Conservation (phyloP, 2,888 invertebrate species). For the Leptodirus hochenwartii region DNA sequence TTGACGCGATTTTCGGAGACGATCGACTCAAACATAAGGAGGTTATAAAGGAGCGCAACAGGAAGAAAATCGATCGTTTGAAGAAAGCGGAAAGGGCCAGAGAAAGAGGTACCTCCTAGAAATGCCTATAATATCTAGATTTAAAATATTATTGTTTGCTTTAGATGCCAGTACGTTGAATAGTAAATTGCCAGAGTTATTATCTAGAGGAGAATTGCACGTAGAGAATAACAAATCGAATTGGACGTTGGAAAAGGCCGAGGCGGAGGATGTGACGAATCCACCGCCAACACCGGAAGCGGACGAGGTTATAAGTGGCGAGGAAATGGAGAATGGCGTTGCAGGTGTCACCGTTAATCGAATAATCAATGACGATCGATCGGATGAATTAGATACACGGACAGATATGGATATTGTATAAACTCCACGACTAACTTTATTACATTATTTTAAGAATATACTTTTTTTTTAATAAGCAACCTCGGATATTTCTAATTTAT, state of each 20-base stretch:
- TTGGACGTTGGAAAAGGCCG: conserved; percentile 28
- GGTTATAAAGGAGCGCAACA: conserved; percentile 34
- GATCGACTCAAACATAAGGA: conserved; percentile 39
- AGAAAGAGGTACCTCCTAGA: conserved; percentile 8
- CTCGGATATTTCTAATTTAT: no score
- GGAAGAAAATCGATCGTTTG: conserved; percentile 45
- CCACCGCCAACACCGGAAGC: conserved; percentile 71
- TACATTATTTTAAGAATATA: conserved; percentile 3
- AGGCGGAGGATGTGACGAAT: conserved; percentile 40
- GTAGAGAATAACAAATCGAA: conserved; percentile 19
- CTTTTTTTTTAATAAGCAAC: no score
- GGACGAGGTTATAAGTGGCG: conserved; percentile 45
- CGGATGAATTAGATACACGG: conserved; percentile 42
- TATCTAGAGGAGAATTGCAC: conserved; percentile 39
- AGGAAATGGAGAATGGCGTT: conserved; percentile 24
- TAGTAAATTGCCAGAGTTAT: conserved; percentile 34
- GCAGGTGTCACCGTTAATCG: conserved; percentile 3
- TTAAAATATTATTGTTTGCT: conserved; percentile 3
- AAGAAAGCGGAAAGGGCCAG: conserved; percentile 31
- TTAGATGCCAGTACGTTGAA: conserved; percentile 15
- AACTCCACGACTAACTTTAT: conserved; percentile 5
- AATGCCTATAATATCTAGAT: not conserved
- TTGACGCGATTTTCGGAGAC: conserved; percentile 47
- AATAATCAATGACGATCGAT: conserved; percentile 8
- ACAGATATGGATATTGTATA: conserved; percentile 27